Evolutionary conservation across 2,797 vertebrate genomes (phyloP), one percentile per base, ranked within the genome.

Genomic region (Gymnoscopelus braueri): DNA sequence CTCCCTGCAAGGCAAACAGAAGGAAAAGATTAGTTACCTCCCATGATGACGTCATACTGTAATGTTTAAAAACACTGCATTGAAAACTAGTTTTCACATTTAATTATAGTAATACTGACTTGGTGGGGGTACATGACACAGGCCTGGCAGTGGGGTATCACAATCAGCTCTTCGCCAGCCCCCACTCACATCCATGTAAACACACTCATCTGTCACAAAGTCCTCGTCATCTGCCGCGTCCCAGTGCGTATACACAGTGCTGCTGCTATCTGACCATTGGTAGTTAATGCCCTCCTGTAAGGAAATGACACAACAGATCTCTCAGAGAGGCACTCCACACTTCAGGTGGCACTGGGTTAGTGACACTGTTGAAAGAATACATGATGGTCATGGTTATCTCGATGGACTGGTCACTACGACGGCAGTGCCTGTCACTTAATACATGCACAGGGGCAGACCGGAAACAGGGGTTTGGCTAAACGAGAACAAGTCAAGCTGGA

Each of bases 181-280:
- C 49, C 97, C 97, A 0, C 9, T 92, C n/a, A 92, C 87, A 15
- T 97, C 95, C 47, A 98, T 95, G 84, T 94, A 98, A 73, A 95
- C 95, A 44, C 97, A 99, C 72, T 94, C 94, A 69, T 95, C 96
- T 2, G 82, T 76, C 72, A 92, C 79, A 14, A 80, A 85, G 61
- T 92, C 88, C 0, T 94, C 91, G 4, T 95, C 93, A 4, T 95
- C 93, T 65, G 90, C 70, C 0, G 94, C 85, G 64, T 95, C 93
- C 97, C 96, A 99, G 83, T 95, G 95, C 9, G 94, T 94, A 85
- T 96, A 97, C 50, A 95, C 85, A 3, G 93, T 95, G 78, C 93
- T 94, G 3, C 93, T 95, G 60, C 95, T 95, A 84, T 98, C 97
- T 0, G 94, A 94, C 97, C 98, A 99, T 52, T 92, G 93, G 84